Percentiles rank a stretch among this genome's conserved stretches.
Evolutionary conservation across 2,888 invertebrate genomes (phyloP).

Genomic region (Marasmarcha lunaedactyla): DNA sequence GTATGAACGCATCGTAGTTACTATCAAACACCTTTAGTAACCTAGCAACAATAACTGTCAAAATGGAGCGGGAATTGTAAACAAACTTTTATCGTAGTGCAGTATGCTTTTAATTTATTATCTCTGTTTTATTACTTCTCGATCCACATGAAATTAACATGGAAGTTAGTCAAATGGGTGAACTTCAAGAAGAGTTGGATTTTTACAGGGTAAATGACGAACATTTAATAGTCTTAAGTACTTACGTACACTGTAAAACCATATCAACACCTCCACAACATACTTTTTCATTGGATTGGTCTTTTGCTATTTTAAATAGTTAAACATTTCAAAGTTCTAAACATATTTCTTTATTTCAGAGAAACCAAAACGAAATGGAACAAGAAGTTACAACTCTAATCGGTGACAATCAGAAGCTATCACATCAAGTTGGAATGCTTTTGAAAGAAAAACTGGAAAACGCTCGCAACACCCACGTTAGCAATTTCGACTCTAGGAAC

Average conservation of each 20-base stretch:
- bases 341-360: constrained; percentile 32
- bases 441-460: constrained; percentile 44
- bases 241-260: no score
- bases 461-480: constrained; percentile 21
- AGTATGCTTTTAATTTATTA: no score
- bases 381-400: constrained; percentile 51
- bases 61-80: constrained; percentile 49
- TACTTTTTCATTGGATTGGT: no score
- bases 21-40: constrained; percentile 20
- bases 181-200: constrained; percentile 56
- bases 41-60: constrained; percentile 35
- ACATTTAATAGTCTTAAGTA: no score
- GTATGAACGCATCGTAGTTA: no score
- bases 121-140: constrained; percentile 6
- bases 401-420: constrained; percentile 50
- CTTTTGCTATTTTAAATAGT: no score
- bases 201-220: constrained; percentile 60
- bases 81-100: constrained; percentile 33
- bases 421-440: constrained; percentile 47
- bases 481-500: constrained; percentile 27
- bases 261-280: no score
- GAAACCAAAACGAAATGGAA: constrained; percentile 50
- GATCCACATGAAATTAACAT: constrained; percentile 17
- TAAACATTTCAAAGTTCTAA: no score
- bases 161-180: constrained; percentile 31